These are phyloP conservation scores for Stegana nigrithorax DNA, from an alignment of 2,888 invertebrate genomes.

Conservation along the genomic window DNA sequence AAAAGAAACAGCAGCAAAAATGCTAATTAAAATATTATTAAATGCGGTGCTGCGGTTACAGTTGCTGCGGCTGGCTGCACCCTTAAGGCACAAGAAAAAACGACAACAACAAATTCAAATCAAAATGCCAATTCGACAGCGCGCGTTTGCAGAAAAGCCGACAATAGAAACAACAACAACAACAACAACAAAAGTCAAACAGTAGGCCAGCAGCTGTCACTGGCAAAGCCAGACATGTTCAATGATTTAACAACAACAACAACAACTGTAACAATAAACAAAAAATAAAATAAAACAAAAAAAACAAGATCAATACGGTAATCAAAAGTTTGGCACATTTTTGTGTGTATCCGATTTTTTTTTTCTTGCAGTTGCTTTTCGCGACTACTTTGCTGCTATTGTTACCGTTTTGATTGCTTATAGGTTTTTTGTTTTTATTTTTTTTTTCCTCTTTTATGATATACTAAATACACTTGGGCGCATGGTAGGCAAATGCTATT, in stretches of 20 bases:
- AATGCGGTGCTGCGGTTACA: background rate
- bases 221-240: background rate
- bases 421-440: background rate
- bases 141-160: too few relatives aligned
- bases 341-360: background rate
- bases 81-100: constrained; percentile 5
- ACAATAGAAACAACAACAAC: too few relatives aligned
- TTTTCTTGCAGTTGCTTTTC: background rate
- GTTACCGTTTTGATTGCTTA: constrained; percentile 16
- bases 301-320: background rate
- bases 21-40: constrained; percentile 16
- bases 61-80: background rate
- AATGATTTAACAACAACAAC: background rate
- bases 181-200: background rate
- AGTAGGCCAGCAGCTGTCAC: constrained; percentile 13
- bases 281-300: background rate
- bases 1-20: background rate
- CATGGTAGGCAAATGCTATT: constrained; percentile 12
- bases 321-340: constrained; percentile 3
- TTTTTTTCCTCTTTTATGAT: background rate
- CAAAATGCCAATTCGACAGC: background rate
- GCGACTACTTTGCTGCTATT: background rate
- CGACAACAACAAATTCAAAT: background rate
- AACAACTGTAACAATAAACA: background rate
- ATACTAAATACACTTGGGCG: background rate